phyloP scores from a whole-genome alignment of 2,888 invertebrate genomes.

The Lasioglossum lativentre region DNA sequence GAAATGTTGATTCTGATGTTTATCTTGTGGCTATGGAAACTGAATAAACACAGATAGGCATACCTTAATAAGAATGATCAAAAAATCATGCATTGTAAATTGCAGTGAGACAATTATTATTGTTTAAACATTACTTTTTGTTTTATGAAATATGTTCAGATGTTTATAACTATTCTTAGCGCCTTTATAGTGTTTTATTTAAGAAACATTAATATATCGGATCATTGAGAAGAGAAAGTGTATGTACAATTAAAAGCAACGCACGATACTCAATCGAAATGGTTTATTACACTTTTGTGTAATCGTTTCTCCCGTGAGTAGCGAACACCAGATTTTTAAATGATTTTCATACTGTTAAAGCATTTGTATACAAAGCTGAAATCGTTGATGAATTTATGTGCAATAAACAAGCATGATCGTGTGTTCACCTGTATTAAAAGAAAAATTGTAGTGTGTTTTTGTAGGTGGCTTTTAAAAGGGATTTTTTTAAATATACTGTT shows the following conservation, averaged over 20 bases:
- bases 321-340: constrained; percentile 60
- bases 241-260: constrained; percentile 42
- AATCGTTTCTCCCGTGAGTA: constrained; percentile 41
- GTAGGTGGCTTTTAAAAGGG: constrained; percentile 47
- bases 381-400: constrained; percentile 64
- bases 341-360: constrained; percentile 64
- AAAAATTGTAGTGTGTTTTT: constrained; percentile 52
- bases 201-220: constrained; percentile 39
- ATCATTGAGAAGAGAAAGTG: constrained; percentile 35
- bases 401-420: constrained; percentile 65
- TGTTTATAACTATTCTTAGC: constrained; percentile 21
- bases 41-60: constrained; percentile 55
- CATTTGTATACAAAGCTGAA: constrained; percentile 66
- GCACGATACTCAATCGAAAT: constrained; percentile 41
- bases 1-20: constrained; percentile 72
- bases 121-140: constrained; percentile 60
- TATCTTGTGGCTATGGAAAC: constrained; percentile 69
- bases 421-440: constrained; percentile 49
- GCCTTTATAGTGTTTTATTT: constrained; percentile 40
- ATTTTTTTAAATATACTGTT: constrained; percentile 31
- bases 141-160: constrained; percentile 33
- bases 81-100: constrained; percentile 55
- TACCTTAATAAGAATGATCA: constrained; percentile 52
- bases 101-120: constrained; percentile 58
- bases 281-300: constrained; percentile 30